Evolutionary conservation across 1,140 invertebrate species (phyloP), one percentile per base, ranked within the genome.

Genomic region (Phymorhynchus buccinoides): DNA sequence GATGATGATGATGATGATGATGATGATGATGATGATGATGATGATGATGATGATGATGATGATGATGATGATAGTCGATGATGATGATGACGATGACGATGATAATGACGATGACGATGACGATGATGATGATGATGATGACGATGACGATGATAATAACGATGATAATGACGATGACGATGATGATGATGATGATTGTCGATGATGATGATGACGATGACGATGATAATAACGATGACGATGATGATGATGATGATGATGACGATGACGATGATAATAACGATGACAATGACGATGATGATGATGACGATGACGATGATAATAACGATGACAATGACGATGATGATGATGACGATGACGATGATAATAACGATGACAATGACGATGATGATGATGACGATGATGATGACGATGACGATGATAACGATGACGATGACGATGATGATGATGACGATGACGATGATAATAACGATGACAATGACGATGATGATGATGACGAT

Each of bases 31-130:
- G 68, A 73, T 27, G 68, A 73, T 27, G 68, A 73, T 73, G 68
- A 73, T 73, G 71, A 73, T 73, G 71, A 73, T 73, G 71, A 3
- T 73, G 71, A 73, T 73, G 71, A 73, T 73, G 71, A 73, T 73
- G 71, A 3, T 73, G 30, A 73, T 73, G 0, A 2, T 52, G 48
- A 52, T 52, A 18, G n/a, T n/a, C 22, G 48, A 52, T 18, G 68
- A 27, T 73, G 6, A 27, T 73, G 71, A 73, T 73, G 30, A 73
- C n/a, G 71, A 73, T 73, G 71, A 73, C n/a, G 71, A 73, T 73
- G 71, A 73, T 73, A 14, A 73, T 73, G 71, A 73, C n/a, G 30
- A 73, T 73, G 71, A 73, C 27, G 68, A 9, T 73, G n/a, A 73
- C 30, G 56, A 66, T 66, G 56, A 66, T 66, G 56, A 66, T 27